phyloP scores from a whole-genome alignment of 2,797 vertebrate species.

The Potorous gilbertii region DNA sequence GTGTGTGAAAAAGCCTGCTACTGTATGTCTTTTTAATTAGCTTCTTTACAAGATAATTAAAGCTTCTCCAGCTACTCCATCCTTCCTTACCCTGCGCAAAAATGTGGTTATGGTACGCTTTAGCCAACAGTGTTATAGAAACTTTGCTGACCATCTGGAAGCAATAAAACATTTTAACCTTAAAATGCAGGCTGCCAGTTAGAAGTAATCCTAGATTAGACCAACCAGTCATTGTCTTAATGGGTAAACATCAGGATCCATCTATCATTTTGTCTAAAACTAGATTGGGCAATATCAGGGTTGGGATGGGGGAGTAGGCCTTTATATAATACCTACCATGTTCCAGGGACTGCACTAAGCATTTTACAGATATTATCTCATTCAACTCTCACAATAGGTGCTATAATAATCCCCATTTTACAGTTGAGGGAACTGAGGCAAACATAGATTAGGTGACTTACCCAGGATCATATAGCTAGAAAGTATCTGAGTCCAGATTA shows the following conservation, averaged over 20 bases:
- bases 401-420: background rate
- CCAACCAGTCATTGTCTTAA: conserved; percentile 57
- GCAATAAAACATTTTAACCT: conserved; percentile 75
- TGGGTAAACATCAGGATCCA: conserved; percentile 54
- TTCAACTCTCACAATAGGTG: background rate
- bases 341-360: background rate
- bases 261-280: conserved; percentile 66
- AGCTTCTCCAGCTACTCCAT: conserved; percentile 67
- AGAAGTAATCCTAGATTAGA: conserved; percentile 73
- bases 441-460: background rate
- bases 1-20: conserved; percentile 48
- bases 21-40: conserved; percentile 71
- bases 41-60: conserved; percentile 70
- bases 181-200: conserved; percentile 74
- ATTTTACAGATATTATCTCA: background rate
- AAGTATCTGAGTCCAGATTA: background rate
- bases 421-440: background rate
- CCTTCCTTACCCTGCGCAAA: conserved; percentile 67
- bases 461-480: background rate
- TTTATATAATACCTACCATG: background rate
- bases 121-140: conserved; percentile 55
- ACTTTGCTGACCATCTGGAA: conserved; percentile 77
- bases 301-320: background rate
- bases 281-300: conserved; percentile 40
- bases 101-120: conserved; percentile 55